These are phyloP conservation scores for Macrotrachela quadricornifera DNA, from an alignment of 1,140 invertebrate species.

Conservation along the genomic window DNA sequence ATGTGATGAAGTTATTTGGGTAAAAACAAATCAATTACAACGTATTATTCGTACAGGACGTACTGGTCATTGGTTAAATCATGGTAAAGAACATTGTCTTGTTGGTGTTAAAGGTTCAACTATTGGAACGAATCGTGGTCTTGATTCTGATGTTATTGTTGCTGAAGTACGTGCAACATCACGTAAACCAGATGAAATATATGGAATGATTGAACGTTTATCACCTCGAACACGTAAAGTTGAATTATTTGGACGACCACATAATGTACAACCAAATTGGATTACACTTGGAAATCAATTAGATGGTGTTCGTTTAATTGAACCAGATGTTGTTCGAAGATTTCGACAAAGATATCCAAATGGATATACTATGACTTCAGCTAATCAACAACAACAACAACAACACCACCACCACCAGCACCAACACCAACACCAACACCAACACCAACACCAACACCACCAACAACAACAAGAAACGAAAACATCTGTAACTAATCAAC, in stretches of 20 bases:
- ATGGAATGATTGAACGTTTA: slow-evolving; percentile 46
- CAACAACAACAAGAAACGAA: neutral
- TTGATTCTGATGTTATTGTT: slow-evolving; percentile 93
- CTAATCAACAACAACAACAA: neutral
- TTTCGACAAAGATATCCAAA: slow-evolving; percentile 79
- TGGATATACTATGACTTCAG: slow-evolving; percentile 51
- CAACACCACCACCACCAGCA: too few species aligned
- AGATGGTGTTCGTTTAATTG: slow-evolving; percentile 72
- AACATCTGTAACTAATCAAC: too few species aligned
- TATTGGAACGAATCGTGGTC: slow-evolving; percentile 52
- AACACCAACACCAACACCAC: neutral
- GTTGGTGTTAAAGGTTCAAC: slow-evolving; percentile 64
- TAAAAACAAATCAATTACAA: slow-evolving; percentile 93
- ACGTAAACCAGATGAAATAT: slow-evolving; percentile 94
- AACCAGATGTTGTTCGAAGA: slow-evolving; percentile 65
- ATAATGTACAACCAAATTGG: slow-evolving; percentile 96
- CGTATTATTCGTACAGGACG: slow-evolving; percentile 82
- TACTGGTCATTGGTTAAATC: slow-evolving; percentile 92
- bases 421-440: too few species aligned
- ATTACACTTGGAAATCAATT: slow-evolving; percentile 84
- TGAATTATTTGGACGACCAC: slow-evolving; percentile 82
- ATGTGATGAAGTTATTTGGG: slow-evolving; percentile 93
- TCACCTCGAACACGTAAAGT: slow-evolving; percentile 74
- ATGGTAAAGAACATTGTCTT: slow-evolving; percentile 92
- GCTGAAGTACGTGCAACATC: slow-evolving; percentile 87